Base-by-base conservation (phyloP, 2,888 invertebrate species). In the Chromoteleia sp. region DNA sequence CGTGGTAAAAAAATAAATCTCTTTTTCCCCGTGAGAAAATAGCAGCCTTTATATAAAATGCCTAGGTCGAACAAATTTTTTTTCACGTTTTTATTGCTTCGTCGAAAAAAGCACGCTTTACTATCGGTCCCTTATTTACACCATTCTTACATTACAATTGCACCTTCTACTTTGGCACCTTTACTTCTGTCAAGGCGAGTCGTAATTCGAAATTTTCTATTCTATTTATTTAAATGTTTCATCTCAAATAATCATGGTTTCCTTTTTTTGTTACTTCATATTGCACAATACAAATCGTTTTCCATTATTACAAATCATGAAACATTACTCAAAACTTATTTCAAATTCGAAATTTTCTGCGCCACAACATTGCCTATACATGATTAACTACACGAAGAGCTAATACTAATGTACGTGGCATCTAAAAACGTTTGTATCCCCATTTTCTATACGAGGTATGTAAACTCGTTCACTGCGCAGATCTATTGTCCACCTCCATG, bases 81-180 rank as follows among this genome's bases (percentile, higher is more conserved):
- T 33, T 33, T 8, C 33, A 4, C 25, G 25, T 29, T 12, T 12
- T 29, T 48, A 21, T 21, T 21, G 4, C 36, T n/a, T 36, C 36
- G 36, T 2, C 36, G 6, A 39, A 54, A 59, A 59, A 65, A 50
- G 14, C 50, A 50, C 50, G 25, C 17, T 2, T 8, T 29, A 6
- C 29, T 25, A 21, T 3, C 21, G n/a, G 39, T 52, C 7, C 8
- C 12, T 59, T 63, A 65, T 74, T 41, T 74, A 74, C 63, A 74
- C 2, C 6, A 36, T 73, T 45, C 58, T 75, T 67, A 67, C 12
- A n/a, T 48, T 61, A 68, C 39, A 29, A 83, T 81, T 83, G 83
- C 87, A 87, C 85, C 83, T 86, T 89, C 87, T 88, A 88, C 86
- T 89, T 88, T 89, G 89, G 89, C 89, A 89, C 89, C 87, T 86